Conservation (phyloP, 2,888 invertebrate species). For the Harpagoxenus sublaevis region DNA sequence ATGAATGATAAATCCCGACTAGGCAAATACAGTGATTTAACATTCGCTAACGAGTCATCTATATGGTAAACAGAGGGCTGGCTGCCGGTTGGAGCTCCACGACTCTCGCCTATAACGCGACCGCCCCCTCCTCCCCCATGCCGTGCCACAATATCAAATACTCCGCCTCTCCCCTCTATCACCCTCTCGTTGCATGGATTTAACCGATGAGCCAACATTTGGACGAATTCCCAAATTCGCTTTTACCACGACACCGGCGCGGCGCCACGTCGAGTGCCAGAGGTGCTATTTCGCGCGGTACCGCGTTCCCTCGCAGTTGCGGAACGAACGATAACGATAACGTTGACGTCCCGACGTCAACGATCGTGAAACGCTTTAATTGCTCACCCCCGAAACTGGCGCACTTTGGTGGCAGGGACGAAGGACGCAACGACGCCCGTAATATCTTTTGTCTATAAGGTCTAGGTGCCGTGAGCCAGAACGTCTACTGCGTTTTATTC, state of each 20-base stretch:
- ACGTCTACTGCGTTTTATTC: neutral
- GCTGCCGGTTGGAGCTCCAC: slow-evolving; percentile 74
- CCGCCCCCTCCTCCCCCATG: slow-evolving; percentile 58
- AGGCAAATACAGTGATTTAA: slow-evolving; percentile 84
- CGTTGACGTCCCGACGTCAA: neutral
- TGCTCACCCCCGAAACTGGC: neutral
- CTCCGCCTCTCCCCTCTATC: slow-evolving; percentile 51
- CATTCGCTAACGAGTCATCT: slow-evolving; percentile 85
- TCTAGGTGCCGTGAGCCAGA: neutral
- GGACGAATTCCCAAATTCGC: slow-evolving; percentile 78
- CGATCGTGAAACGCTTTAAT: slow-evolving; percentile 42
- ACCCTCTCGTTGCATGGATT: slow-evolving; percentile 73
- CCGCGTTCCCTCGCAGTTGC: slow-evolving; percentile 5
- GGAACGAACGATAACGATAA: slow-evolving; percentile 18
- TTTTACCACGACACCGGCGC: slow-evolving; percentile 72
- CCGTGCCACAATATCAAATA: slow-evolving; percentile 79
- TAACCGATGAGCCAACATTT: slow-evolving; percentile 80
- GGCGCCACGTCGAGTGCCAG: slow-evolving; percentile 59
- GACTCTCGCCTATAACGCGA: slow-evolving; percentile 76
- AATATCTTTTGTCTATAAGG: neutral
- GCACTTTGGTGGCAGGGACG: neutral
- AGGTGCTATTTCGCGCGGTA: slow-evolving; percentile 49
- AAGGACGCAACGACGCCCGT: neutral
- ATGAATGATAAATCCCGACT: slow-evolving; percentile 84
- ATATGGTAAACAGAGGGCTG: slow-evolving; percentile 84